phyloP scores from a whole-genome alignment of 2,888 invertebrate species.

The Matsumyia berberina region DNA sequence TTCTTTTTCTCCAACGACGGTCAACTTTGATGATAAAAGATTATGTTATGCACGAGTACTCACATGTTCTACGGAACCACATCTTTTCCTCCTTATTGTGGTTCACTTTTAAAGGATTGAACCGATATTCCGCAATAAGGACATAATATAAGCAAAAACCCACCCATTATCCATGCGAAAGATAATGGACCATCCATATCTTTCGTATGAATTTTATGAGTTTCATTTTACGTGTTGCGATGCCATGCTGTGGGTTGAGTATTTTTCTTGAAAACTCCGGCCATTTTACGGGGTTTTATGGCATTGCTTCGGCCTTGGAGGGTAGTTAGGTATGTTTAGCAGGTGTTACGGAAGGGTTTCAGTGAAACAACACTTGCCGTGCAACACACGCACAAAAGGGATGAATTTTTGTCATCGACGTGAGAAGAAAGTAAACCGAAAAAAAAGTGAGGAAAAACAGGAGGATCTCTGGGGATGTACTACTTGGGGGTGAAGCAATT shows the following conservation, averaged over 20 bases:
- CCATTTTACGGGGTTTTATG: conserved; percentile 3
- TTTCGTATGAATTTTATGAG: conserved; percentile 22
- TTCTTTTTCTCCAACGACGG: no score
- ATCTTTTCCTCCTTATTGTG: not conserved
- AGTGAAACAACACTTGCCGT: no score
- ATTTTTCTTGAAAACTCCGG: not conserved
- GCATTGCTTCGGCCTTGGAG: no score
- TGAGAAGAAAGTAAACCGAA: no score
- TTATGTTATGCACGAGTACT: no score
- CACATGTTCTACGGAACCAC: not conserved
- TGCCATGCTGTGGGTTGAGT: conserved; percentile 17
- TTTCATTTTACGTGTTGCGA: conserved; percentile 23
- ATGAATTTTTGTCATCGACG: no score
- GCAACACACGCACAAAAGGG: no score
- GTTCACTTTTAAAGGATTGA: not conserved
- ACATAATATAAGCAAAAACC: not conserved
- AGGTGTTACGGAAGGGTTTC: not conserved
- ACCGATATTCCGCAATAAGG: not conserved
- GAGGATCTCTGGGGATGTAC: no score
- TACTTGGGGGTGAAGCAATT: no score
- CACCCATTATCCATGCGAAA: conserved; percentile 2
- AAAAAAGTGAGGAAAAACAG: no score
- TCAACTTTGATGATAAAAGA: no score
- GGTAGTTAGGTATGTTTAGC: not conserved
- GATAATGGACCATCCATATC: conserved; percentile 20